A percentile compares a stretch with the other conserved stretches of the same genome.
Evolutionary conservation across 35 echinoderm and acorn worm genomes (phyloP).

Genomic region (Heliocidaris erythrogramma): DNA sequence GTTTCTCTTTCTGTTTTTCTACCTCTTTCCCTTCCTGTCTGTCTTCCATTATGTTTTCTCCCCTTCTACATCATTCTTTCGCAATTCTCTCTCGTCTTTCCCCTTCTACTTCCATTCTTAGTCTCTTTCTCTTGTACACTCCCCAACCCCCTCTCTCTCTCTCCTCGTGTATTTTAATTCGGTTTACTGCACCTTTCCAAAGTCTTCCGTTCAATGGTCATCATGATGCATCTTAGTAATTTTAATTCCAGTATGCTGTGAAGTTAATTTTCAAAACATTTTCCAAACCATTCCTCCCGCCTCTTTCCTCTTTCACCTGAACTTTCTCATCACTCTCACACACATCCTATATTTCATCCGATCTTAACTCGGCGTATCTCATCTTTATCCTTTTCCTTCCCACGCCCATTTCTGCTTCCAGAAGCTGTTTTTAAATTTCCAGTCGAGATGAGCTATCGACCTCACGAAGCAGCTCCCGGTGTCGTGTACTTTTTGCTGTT

Average conservation of each 20-base stretch:
- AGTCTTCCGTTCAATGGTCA: too few relatives aligned
- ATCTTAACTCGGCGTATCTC: conserved; percentile 12
- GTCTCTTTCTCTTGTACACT: too few relatives aligned
- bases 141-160: too few relatives aligned
- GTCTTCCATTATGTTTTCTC: not conserved
- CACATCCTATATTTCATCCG: not conserved
- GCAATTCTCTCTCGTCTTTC: too few relatives aligned
- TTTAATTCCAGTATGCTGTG: too few relatives aligned
- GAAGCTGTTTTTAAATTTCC: conserved; percentile 5
- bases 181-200: too few relatives aligned
- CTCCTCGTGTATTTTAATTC: too few relatives aligned
- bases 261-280: too few relatives aligned
- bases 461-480: not conserved
- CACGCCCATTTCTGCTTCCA: not conserved
- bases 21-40: not conserved
- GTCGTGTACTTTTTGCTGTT: conserved; percentile 1
- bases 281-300: too few relatives aligned
- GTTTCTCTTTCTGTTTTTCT: not conserved
- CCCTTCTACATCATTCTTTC: too few relatives aligned
- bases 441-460: conserved; percentile 26
- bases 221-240: too few relatives aligned
- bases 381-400: not conserved
- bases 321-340: not conserved
- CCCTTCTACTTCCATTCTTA: not conserved
- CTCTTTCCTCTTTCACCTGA: too few relatives aligned